Evolutionary conservation across 1,140 invertebrate species (phyloP), one percentile per base, ranked within the genome.

Genomic region (Microplitis mediator): DNA sequence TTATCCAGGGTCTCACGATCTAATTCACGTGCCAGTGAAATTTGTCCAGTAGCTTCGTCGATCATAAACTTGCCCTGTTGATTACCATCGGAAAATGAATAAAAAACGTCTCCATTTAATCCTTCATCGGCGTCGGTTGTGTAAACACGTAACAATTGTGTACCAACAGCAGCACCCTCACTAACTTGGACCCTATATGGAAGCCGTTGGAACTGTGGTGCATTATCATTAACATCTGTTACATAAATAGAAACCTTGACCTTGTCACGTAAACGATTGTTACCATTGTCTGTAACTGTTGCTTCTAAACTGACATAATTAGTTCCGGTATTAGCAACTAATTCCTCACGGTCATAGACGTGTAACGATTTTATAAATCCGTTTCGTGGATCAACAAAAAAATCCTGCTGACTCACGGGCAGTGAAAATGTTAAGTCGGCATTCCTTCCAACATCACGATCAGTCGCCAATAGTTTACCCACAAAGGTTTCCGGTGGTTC

Each of bases 141-240:
- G 74, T 92, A 93, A 0, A 98, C 91, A 60, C 93, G 89, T 72
- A 96, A 87, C n/a, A 97, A 89, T 76, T 95, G 95, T 11, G 94
- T 93, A 4, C 93, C 93, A 3, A 93, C 86, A 1, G 88, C 83
- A 9, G 95, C 91, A 5, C 91, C 93, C 88, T 98, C 97, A 1
- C 93, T 95, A 31, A 98, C 91, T 80, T 95, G 93, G 0, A 94
- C 92, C 78, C 90, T 91, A 83, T 98, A 98, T 0, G 95, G 95
- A 6, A 91, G 88, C 54, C 93, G 86, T 35, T 92, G 88, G 85
- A 98, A 98, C 73, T 93, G 90, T 0, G 97, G 97, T 1, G 92
- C 88, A 85, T 98, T 97, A 85, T 98, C 97, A 83, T 98, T 98
- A 3, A 97, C 93, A 84, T 98, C 97, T 0, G 91, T 93, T 16